phyloP scores from a whole-genome alignment of 2,888 invertebrate species.

The Andrena fulva region DNA sequence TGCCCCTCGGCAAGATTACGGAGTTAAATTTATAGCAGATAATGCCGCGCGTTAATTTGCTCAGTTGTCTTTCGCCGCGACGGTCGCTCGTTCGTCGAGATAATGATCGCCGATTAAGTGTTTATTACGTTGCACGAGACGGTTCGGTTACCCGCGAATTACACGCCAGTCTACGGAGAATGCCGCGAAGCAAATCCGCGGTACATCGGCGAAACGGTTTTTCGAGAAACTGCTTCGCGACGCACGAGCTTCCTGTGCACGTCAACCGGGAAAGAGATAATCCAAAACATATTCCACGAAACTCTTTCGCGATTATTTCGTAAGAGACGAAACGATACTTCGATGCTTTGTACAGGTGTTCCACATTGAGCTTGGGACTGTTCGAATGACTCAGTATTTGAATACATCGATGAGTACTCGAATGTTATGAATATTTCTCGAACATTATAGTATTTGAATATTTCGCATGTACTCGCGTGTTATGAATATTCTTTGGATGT shows the following conservation, averaged over 20 bases:
- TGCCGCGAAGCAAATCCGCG: too few species aligned
- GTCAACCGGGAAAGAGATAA: conserved; percentile 1
- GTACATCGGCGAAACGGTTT: too few species aligned
- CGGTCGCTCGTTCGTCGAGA: not conserved
- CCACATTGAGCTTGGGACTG: not conserved
- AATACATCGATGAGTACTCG: not conserved
- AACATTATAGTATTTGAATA: too few species aligned
- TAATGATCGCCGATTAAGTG: not conserved
- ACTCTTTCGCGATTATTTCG: conserved; percentile 2
- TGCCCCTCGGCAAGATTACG: too few species aligned
- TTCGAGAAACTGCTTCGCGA: too few species aligned
- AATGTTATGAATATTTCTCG: too few species aligned
- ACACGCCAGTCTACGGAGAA: too few species aligned
- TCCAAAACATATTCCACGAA: not conserved
- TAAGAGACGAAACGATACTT: not conserved
- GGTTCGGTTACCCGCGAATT: too few species aligned
- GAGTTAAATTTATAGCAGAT: conserved; percentile 32
- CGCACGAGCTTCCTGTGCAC: too few species aligned
- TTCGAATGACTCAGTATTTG: not conserved
- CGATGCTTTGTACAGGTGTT: conserved; percentile 3
- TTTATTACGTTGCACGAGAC: too few species aligned
- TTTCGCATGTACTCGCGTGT: too few species aligned
- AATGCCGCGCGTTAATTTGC: conserved; percentile 28
- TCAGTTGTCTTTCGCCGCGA: conserved; percentile 10
- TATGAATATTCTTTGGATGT: not conserved